Percentiles rank a stretch among this genome's conserved stretches.
Evolutionary conservation across 2,113 vertebrate species (phyloP).

Genomic region (Danionella cerebrum): DNA sequence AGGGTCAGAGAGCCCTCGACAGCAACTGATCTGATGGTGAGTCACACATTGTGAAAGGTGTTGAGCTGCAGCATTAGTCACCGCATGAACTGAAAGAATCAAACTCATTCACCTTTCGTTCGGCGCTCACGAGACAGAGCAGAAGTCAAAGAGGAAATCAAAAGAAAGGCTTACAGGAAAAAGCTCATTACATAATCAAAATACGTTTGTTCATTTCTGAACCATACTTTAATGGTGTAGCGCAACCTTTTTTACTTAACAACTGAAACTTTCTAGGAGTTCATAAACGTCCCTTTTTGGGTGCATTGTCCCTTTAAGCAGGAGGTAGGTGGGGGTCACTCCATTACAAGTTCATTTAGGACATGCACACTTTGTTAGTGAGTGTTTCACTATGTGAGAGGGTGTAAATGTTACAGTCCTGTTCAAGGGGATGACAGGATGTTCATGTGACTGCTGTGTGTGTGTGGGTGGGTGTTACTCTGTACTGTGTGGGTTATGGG

Average conservation of each 20-base stretch:
- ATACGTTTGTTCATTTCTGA: background rate
- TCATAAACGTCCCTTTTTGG: background rate
- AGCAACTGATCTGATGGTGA: constrained; percentile 6
- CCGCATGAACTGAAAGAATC: background rate
- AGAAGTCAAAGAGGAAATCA: constrained; percentile 8
- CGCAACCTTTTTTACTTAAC: too few relatives aligned
- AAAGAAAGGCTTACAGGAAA: background rate
- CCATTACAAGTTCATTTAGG: background rate
- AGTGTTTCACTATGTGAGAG: constrained; percentile 6
- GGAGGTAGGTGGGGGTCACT: background rate
- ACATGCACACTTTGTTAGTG: background rate
- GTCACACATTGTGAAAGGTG: constrained; percentile 33
- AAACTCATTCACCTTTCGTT: constrained; percentile 21
- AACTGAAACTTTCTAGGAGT: too few relatives aligned
- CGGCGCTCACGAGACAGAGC: background rate
- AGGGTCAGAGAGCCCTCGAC: background rate
- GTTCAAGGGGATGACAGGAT: constrained; percentile 39
- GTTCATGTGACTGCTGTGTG: constrained; percentile 30
- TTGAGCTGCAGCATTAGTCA: constrained; percentile 36
- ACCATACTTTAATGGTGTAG: too few relatives aligned
- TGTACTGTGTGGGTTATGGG: constrained; percentile 42
- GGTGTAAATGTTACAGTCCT: constrained; percentile 24
- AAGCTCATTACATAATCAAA: background rate
- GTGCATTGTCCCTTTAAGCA: background rate
- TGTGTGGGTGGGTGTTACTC: constrained; percentile 39